Evolutionary conservation across 1,140 invertebrate species (phyloP).

Genomic region (Drosophila ficusphila): DNA sequence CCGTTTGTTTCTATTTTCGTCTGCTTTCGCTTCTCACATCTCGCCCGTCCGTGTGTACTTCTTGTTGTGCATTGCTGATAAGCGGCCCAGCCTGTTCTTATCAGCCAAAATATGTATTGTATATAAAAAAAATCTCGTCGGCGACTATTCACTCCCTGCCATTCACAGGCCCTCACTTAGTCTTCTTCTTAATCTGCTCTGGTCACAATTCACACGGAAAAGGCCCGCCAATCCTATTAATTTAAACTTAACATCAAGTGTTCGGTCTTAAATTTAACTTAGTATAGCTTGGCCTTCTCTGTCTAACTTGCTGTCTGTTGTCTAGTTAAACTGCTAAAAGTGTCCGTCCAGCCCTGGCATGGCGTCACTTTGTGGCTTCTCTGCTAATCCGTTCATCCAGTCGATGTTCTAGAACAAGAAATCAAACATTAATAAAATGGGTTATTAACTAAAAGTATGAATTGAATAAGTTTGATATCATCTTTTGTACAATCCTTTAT

Average conservation of each 20-base stretch:
- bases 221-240: background rate
- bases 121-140: conserved; percentile 30
- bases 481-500: too few species aligned
- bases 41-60: conserved; percentile 30
- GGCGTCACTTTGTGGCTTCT: background rate
- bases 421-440: too few species aligned
- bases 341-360: background rate
- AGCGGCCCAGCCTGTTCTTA: conserved; percentile 65
- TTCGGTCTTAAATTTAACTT: conserved; percentile 10
- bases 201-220: conserved; percentile 8
- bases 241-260: conserved; percentile 7
- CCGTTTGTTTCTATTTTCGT: conserved; percentile 71
- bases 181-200: conserved; percentile 34
- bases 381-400: background rate
- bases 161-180: conserved; percentile 38
- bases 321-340: conserved; percentile 26
- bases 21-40: conserved; percentile 59
- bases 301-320: background rate
- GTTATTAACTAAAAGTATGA: too few species aligned
- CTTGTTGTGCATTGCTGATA: conserved; percentile 80
- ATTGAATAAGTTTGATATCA: too few species aligned
- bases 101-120: conserved; percentile 57
- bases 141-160: conserved; percentile 20
- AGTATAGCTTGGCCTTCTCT: background rate
- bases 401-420: background rate